Evolutionary conservation across 2,797 vertebrate species (phyloP), one percentile per base, ranked within the genome.

Genomic region (Manis crassicaudata): DNA sequence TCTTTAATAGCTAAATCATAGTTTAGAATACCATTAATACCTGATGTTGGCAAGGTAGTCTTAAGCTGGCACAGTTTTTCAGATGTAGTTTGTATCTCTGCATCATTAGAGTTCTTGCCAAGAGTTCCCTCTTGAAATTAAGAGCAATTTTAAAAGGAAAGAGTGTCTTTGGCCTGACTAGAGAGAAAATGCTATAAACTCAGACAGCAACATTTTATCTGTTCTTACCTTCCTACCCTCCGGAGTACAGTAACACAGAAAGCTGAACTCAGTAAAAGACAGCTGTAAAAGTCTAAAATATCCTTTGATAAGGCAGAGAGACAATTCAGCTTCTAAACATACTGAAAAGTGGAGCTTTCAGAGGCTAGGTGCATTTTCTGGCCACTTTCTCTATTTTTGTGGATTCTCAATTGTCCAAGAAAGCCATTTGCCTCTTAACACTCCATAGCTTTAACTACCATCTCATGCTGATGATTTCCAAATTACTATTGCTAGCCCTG

Each of bases 81-180:
- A 89, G 60, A 65, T 37, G 43, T 32, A 72, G 52, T 89, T 75
- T 81, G 43, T 88, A 60, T 96, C 82, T 96, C 0, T 94, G 92
- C 50, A 88, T 88, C 84, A 54, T 90, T 88, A 95, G 56, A 68
- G 68, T 50, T 94, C 75, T 50, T 89, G 92, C 86, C 95, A 97
- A 97, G 67, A 93, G 67, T 6, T 88, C 77, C 73, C 76, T 89
- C 92, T 89, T 79, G 90, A 93, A 93, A 94, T 96, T 62, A 94
- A 92, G 62, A 90, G 63, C 73, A 83, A 95, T 88, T 95, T 96
- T 46, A 79, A 94, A 94, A 91, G 73, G 73, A 83, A 94, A 86
- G 77, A 92, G 29, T 23, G 46, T 65, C 90, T 89, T 29, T 29
- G n/a, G 62, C 65, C 80, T n/a, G 54, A 77, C 27, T 79, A n/a